Evolutionary conservation across 2,113 vertebrate species (phyloP), one percentile per base, ranked within the genome.

Genomic region (Seriola quinqueradiata): DNA sequence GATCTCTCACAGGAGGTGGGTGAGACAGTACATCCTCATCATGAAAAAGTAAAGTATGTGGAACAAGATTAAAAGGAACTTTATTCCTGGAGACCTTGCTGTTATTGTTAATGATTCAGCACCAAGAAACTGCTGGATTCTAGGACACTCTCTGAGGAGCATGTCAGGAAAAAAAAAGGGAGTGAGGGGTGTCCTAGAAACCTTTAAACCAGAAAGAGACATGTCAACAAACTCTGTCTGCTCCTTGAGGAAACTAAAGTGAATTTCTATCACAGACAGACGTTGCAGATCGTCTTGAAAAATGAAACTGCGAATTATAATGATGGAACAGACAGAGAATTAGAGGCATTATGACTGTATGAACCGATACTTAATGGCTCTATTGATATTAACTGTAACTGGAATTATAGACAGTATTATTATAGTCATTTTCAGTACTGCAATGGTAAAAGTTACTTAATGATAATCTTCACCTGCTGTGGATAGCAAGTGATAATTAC

Each of bases 21-120:
- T 55, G 66, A 67, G 61, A 79, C 23, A 63, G 65, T n/a, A 52
- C 32, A 59, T 74, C 40, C 52, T 67, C 67, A 71, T 69, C 58
- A 61, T 21, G 66, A 75, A 78, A 75, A 69, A 76, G 58, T 78
- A 63, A 78, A 83, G 42, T 65, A 77, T 77, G 40, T 66, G 75
- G 66, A 75, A 86, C 44, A 73, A 74, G 76, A 86, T 89, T 84
- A 89, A 80, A 83, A 73, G 42, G 28, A 81, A 86, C 73, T 83
- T 87, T 82, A 83, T 86, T 91, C 85, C 80, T 82, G 81, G 79
- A 89, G 72, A 87, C 67, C 28, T 46, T 23, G 75, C 72, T 87
- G 67, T 85, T 74, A 57, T 77, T 87, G 40, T 72, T 46, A 79
- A 84, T 86, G 86, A 87, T 70, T 87, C 82, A 85, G 77, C 81